phyloP scores from a whole-genome alignment of 2,113 vertebrate genomes.

The Pseudorasbora parva region DNA sequence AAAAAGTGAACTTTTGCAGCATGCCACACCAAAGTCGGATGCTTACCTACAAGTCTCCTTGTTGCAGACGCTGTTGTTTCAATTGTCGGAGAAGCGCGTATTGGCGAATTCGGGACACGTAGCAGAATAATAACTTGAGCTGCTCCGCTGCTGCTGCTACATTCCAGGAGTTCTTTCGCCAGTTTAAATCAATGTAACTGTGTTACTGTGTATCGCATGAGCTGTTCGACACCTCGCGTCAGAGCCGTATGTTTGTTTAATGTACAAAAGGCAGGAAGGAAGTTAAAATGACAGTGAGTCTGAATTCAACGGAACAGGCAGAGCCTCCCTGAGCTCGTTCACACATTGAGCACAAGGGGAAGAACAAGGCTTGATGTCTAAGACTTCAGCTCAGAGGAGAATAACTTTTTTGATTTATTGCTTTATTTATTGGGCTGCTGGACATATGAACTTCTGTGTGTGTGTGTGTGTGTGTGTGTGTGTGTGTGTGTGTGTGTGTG shows the following conservation, averaged over 20 bases:
- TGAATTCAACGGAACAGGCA: constrained; percentile 59
- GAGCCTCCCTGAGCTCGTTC: constrained; percentile 47
- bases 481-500: too few species aligned
- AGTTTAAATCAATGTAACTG: neutral
- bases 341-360: constrained; percentile 44
- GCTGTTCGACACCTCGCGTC: constrained; percentile 43
- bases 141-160: neutral
- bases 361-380: constrained; percentile 26
- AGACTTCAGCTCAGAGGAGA: neutral
- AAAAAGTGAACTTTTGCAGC: neutral
- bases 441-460: neutral
- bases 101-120: neutral
- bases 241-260: constrained; percentile 58
- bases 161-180: constrained; percentile 13
- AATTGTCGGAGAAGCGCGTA: neutral
- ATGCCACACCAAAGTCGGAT: constrained; percentile 2
- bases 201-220: neutral
- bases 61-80: constrained; percentile 21
- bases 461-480: too few species aligned
- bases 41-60: constrained; percentile 20
- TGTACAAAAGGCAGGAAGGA: constrained; percentile 68
- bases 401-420: constrained; percentile 1
- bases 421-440: constrained; percentile 7
- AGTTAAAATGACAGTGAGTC: constrained; percentile 58
- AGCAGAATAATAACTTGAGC: neutral